A percentile compares a stretch with the other conserved stretches of the same genome.
These are phyloP conservation scores for Pseudobourletiella spinata DNA, from an alignment of 1,140 invertebrate species.

Conservation along the genomic window DNA sequence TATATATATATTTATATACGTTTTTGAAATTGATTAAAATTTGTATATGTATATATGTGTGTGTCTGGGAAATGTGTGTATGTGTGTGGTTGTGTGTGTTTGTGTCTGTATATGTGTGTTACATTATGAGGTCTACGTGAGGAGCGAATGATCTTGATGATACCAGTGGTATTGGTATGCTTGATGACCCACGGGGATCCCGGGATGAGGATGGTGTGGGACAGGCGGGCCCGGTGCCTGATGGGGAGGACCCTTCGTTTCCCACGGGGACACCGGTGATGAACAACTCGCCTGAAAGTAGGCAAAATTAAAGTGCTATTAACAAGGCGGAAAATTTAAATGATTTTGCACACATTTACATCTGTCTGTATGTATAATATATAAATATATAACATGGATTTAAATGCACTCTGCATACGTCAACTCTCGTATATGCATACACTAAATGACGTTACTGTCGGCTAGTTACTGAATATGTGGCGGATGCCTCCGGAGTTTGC, in stretches of 20 bases:
- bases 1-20: too few species aligned
- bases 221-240: slow-evolving; percentile 23
- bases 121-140: slow-evolving; percentile 27
- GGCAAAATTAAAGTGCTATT: not conserved
- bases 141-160: slow-evolving; percentile 37
- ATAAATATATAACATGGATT: too few species aligned
- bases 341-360: not conserved
- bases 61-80: too few species aligned
- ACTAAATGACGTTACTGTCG: too few species aligned
- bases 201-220: slow-evolving; percentile 33
- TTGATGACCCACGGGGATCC: slow-evolving; percentile 34
- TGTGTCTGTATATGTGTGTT: too few species aligned
- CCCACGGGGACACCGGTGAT: slow-evolving; percentile 36
- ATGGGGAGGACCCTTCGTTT: slow-evolving; percentile 31
- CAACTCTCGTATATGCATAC: not conserved
- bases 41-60: too few species aligned
- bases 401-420: not conserved
- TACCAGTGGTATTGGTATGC: slow-evolving; percentile 37
- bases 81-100: too few species aligned
- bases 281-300: slow-evolving; percentile 35
- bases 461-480: too few species aligned
- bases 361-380: not conserved
- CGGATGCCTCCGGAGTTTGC: too few species aligned
- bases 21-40: too few species aligned
- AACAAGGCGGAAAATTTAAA: too few species aligned